Evolutionary conservation across 1,140 invertebrate genomes (phyloP).

Genomic region (Tribolium madens): DNA sequence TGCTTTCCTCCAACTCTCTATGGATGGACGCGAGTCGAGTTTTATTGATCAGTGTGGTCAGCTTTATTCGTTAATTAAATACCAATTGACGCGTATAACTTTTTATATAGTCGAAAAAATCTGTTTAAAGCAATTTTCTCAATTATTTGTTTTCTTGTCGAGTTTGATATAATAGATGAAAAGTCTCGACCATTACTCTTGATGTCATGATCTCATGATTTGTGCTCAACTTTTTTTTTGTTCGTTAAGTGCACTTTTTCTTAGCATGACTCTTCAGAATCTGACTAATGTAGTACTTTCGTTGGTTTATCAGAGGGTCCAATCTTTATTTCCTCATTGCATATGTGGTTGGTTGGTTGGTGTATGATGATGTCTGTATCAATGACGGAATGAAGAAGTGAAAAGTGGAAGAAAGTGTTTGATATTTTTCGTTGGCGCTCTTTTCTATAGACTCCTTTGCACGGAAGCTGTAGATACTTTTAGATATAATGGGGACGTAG

Average conservation of each 20-base stretch:
- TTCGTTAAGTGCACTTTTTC: constrained; percentile 50
- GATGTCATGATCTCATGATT: constrained; percentile 47
- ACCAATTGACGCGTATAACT: constrained; percentile 21
- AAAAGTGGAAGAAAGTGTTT: constrained; percentile 7
- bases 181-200: constrained; percentile 45
- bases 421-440: constrained; percentile 9
- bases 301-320: constrained; percentile 38
- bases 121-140: constrained; percentile 32
- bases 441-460: constrained; percentile 29
- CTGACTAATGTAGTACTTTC: constrained; percentile 49
- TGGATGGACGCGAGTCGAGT: constrained; percentile 28
- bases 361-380: constrained; percentile 25
- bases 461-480: constrained; percentile 47
- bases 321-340: constrained; percentile 45
- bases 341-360: no score
- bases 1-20: constrained; percentile 26
- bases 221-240: constrained; percentile 48
- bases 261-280: constrained; percentile 48
- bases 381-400: constrained; percentile 14
- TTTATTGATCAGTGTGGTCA: constrained; percentile 37
- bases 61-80: constrained; percentile 39
- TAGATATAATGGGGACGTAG: constrained; percentile 57
- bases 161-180: constrained; percentile 40
- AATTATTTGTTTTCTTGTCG: constrained; percentile 36
- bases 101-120: constrained; percentile 5